Conservation (phyloP, 2,797 vertebrate genomes). For the Ctenopoma multispine region DNA sequence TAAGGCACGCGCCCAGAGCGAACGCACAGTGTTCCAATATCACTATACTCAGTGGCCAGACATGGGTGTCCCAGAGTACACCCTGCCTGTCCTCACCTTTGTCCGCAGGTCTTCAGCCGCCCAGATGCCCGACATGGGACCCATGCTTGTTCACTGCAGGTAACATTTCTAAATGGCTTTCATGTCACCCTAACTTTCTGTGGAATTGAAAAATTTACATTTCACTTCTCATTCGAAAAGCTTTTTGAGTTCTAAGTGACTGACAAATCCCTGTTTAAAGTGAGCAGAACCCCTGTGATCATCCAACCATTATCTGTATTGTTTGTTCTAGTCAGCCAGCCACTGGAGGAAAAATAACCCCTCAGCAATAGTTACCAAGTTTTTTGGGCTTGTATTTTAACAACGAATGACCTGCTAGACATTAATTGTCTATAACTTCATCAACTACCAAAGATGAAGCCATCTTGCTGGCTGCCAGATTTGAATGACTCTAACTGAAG, state of each 20-base stretch:
- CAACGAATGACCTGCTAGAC: too few relatives aligned
- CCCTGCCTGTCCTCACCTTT: constrained; percentile 93
- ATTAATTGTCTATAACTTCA: too few relatives aligned
- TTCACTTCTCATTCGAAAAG: neutral
- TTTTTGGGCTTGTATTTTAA: too few relatives aligned
- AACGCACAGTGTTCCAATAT: constrained; percentile 91
- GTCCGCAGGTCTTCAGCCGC: constrained; percentile 91
- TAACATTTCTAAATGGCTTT: constrained; percentile 54
- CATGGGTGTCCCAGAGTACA: constrained; percentile 95
- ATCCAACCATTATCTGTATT: neutral
- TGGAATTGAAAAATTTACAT: too few relatives aligned
- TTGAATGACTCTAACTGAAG: too few relatives aligned
- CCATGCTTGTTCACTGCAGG: constrained; percentile 95
- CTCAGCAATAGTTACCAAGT: too few relatives aligned
- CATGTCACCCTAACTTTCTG: neutral
- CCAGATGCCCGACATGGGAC: constrained; percentile 88
- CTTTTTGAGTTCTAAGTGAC: too few relatives aligned
- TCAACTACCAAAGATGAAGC: too few relatives aligned
- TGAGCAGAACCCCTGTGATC: neutral
- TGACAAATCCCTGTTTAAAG: too few relatives aligned
- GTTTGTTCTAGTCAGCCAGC: too few relatives aligned
- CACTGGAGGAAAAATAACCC: too few relatives aligned
- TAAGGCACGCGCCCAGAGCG: constrained; percentile 88
- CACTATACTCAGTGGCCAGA: constrained; percentile 98
- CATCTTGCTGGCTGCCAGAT: too few relatives aligned